Base-by-base conservation (phyloP, 1,140 invertebrate genomes). In the Helicoverpa armigera region DNA sequence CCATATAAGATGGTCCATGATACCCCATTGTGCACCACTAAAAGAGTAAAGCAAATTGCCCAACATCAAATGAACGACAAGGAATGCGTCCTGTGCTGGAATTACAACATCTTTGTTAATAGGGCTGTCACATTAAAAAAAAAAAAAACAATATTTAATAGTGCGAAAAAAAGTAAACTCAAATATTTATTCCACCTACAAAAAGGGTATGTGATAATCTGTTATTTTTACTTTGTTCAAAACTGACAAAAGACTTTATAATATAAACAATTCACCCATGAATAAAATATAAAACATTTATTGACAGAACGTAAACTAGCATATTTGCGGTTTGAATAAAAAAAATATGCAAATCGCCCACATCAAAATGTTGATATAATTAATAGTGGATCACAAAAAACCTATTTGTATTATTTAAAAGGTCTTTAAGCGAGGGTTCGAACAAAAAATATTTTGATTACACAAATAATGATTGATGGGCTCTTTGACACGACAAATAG, bases 341-440 rank as follows among this genome's bases (percentile, higher is more conserved):
- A 48, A 50, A 67, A 50, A 48, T 16, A 67, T 67, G 63, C 63
- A 50, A 67, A 67, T 10, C 43, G n/a, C 10, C 48, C 63, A 48
- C 63, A 67, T 67, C 11, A 67, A 48, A 50, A 2, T 11, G 3
- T 16, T 43, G 16, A 48, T 67, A 43, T 10, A 67, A 48, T 43
- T 67, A 16, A n/a, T 67, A 48, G 18, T 18, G 10, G 48, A 67
- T 18, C 10, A 50, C n/a, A 67, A 67, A 67, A 65, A 67, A 50
- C n/a, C 35, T 67, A 67, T 50, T 67, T 50, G 43, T 35, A 67
- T 67, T 67, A 50, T 67, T 67, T 67, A 50, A 50, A 67, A 67
- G 16, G 63, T 67, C 63, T 48, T 67, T 48, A 50, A 13, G 9
- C 14, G 16, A 50, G 11, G n/a, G 35, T 50, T 16, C 1, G 11